Conservation (phyloP, 2,797 vertebrate species). For the Hozukius guyotensis region DNA sequence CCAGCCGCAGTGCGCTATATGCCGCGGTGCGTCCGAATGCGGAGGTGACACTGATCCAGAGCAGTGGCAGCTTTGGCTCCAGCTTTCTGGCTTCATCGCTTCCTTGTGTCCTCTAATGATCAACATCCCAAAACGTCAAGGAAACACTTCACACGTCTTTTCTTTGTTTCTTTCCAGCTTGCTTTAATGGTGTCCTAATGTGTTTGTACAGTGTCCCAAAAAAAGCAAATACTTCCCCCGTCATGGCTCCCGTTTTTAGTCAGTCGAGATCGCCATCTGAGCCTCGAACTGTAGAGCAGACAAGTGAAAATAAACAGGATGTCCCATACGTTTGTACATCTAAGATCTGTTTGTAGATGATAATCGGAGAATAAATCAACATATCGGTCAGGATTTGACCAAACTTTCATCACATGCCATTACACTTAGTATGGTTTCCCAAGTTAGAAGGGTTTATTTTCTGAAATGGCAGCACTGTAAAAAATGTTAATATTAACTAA, state of each 20-base stretch:
- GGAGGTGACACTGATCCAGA: constrained; percentile 33
- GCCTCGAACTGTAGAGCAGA: constrained; percentile 4
- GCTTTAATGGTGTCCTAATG: constrained; percentile 39
- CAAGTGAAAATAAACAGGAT: constrained; percentile 57
- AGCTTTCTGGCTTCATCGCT: background rate
- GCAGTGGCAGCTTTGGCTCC: constrained; percentile 1
- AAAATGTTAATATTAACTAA: background rate
- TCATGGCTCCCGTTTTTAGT: constrained; percentile 31
- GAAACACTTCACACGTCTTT: constrained; percentile 8
- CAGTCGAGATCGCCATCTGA: constrained; percentile 16
- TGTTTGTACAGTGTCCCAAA: constrained; percentile 48
- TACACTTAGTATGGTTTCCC: background rate
- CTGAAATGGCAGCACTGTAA: background rate
- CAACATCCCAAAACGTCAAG: constrained; percentile 4
- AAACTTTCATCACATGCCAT: background rate
- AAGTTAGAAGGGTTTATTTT: background rate
- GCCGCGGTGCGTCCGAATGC: background rate
- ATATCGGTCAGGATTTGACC: background rate
- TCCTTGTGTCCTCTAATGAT: constrained; percentile 34
- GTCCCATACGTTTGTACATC: constrained; percentile 22
- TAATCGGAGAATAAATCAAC: constrained; percentile 4
- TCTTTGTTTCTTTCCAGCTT: constrained; percentile 6
- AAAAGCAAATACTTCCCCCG: constrained; percentile 42
- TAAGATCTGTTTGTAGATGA: constrained; percentile 37
- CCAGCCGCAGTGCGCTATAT: constrained; percentile 10